Evolutionary conservation across 2,888 invertebrate species (phyloP).

Genomic region (Amiota mariae): DNA sequence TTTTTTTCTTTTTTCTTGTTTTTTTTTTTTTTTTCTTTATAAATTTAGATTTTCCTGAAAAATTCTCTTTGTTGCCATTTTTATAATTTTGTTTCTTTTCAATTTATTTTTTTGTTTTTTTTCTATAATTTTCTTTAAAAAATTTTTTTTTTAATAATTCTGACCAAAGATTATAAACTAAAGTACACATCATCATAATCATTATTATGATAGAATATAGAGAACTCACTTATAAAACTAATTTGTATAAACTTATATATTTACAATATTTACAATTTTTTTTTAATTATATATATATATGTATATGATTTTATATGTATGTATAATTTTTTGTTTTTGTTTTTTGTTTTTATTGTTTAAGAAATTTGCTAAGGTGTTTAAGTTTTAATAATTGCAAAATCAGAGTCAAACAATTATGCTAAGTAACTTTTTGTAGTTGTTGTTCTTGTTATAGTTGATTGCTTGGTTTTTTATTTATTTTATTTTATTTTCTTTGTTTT

Average conservation of each 20-base stretch:
- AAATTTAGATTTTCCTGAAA: constrained; percentile 17
- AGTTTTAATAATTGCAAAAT: constrained; percentile 19
- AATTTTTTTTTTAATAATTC: constrained; percentile 11
- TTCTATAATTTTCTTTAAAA: constrained; percentile 26
- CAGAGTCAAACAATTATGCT: constrained; percentile 12
- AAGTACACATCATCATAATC: no score
- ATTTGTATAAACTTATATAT: constrained; percentile 32
- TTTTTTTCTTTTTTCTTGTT: no score
- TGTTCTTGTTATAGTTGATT: constrained; percentile 4
- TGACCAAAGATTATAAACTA: no score
- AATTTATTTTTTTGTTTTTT: no score
- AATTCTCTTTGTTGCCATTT: constrained; percentile 18
- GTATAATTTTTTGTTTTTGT: constrained; percentile 32
- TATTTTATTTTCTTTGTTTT: constrained; percentile 48
- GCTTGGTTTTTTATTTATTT: neutral
- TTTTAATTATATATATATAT: no score
- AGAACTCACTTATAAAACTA: neutral
- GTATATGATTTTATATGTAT: neutral
- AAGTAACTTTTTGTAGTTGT: constrained; percentile 43
- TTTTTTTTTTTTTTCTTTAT: no score
- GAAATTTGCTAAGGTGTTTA: constrained; percentile 44
- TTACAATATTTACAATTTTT: constrained; percentile 22
- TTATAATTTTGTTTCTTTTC: constrained; percentile 4
- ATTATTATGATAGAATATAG: no score
- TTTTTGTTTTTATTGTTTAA: constrained; percentile 33